These are phyloP conservation scores for Typhlichthys eigenmanni DNA, from an alignment of 2,797 vertebrate species.

Conservation along the genomic window DNA sequence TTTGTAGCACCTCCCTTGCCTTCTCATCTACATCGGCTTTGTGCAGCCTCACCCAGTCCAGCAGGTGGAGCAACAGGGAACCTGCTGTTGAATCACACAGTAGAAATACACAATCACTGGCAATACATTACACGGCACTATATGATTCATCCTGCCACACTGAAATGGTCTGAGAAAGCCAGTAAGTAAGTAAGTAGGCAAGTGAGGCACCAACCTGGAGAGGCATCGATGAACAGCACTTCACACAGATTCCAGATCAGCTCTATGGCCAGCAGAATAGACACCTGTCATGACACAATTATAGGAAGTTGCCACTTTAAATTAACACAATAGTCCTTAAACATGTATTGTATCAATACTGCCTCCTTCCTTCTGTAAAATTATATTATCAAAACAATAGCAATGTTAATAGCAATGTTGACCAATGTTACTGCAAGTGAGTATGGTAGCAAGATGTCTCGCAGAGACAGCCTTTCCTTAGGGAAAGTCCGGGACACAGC, in stretches of 20 bases:
- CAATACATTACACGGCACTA: background rate
- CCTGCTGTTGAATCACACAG: conserved; percentile 77
- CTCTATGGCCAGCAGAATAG: conserved; percentile 91
- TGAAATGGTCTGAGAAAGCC: background rate
- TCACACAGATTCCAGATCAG: conserved; percentile 98
- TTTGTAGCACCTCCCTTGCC: conserved; percentile 86
- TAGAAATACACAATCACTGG: background rate
- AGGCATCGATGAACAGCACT: conserved; percentile 93
- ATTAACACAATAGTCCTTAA: background rate
- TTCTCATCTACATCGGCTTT: conserved; percentile 89
- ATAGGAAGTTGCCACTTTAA: background rate
- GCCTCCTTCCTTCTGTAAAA: background rate
- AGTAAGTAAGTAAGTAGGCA: background rate
- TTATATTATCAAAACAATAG: background rate
- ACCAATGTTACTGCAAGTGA: no score
- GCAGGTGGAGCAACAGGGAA: conserved; percentile 85
- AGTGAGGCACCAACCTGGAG: conserved; percentile 79
- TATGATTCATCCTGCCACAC: no score
- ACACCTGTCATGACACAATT: conserved; percentile 76
- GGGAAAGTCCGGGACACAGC: no score
- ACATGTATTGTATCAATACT: background rate
- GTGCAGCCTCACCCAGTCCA: conserved; percentile 94
- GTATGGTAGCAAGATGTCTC: no score
- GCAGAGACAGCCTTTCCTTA: no score
- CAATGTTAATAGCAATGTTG: no score